A percentile compares a stretch with the other conserved stretches of the same genome.
Conservation (phyloP, 64 coral and sea anemone genomes). For the Anthopleura sola region DNA sequence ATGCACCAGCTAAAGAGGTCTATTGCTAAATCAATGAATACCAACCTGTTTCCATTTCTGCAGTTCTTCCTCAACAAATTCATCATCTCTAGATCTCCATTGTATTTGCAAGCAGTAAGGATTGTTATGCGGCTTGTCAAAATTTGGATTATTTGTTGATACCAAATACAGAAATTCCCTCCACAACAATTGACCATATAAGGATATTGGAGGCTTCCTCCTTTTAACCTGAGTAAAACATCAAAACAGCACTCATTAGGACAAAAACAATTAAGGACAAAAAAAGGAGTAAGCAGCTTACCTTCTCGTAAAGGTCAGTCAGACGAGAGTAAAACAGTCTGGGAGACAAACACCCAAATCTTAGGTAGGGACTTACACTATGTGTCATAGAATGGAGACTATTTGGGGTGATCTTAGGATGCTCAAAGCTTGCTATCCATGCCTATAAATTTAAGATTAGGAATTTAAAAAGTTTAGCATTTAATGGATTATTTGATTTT, state of each 20-base stretch:
- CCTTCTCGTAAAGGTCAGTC: slow-evolving; percentile 63
- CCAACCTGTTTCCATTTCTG: slow-evolving; percentile 40
- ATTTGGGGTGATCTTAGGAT: slow-evolving; percentile 58
- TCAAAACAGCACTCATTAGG: neutral
- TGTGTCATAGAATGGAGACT: slow-evolving; percentile 61
- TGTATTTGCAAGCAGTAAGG: slow-evolving; percentile 63
- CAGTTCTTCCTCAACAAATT: slow-evolving; percentile 19
- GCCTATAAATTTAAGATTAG: slow-evolving; percentile 28
- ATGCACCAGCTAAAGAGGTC: no score
- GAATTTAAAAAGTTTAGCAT: neutral
- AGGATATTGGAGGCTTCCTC: slow-evolving; percentile 58
- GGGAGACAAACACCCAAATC: slow-evolving; percentile 85
- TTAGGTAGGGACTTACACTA: slow-evolving; percentile 70
- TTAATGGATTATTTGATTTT: no score
- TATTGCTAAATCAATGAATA: no score
- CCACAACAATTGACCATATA: slow-evolving; percentile 79
- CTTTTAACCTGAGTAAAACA: slow-evolving; percentile 75
- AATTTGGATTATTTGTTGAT: slow-evolving; percentile 71
- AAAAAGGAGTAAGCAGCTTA: no score
- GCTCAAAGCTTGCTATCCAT: slow-evolving; percentile 78
- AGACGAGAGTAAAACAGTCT: slow-evolving; percentile 69
- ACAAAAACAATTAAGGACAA: neutral
- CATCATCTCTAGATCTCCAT: slow-evolving; percentile 55
- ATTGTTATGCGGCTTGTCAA: slow-evolving; percentile 56
- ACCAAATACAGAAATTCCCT: slow-evolving; percentile 79